Evolutionary conservation across 2,888 invertebrate genomes (phyloP).

Genomic region (Aelia acuminata): DNA sequence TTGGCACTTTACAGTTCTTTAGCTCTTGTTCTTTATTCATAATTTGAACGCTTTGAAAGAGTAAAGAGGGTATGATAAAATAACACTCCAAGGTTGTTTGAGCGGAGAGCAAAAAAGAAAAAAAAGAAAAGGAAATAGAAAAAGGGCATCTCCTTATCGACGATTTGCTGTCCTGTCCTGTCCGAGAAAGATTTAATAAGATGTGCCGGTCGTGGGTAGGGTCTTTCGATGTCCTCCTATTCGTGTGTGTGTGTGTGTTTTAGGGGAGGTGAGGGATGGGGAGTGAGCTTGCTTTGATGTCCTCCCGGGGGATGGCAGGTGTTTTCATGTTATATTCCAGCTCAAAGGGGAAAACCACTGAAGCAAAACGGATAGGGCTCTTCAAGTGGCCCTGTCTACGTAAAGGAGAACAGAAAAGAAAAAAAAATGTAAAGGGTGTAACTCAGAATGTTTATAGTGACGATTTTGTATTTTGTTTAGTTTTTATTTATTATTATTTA

Average conservation of each 20-base stretch:
- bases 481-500: neutral
- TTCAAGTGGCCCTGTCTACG: constrained; percentile 45
- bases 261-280: neutral
- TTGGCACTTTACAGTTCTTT: neutral
- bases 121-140: too few relatives aligned
- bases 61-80: neutral
- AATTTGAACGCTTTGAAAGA: neutral
- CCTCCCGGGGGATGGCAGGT: constrained; percentile 44
- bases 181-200: constrained; percentile 49
- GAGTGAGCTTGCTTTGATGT: constrained; percentile 33
- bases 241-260: constrained; percentile 1
- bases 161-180: constrained; percentile 10
- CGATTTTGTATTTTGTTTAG: neutral
- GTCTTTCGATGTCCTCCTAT: neutral
- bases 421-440: constrained; percentile 37
- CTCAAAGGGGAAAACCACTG: constrained; percentile 48
- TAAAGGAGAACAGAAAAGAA: constrained; percentile 19
- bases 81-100: neutral
- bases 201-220: constrained; percentile 8
- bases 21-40: neutral
- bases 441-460: constrained; percentile 25
- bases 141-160: constrained; percentile 5
- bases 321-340: constrained; percentile 55
- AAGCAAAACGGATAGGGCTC: constrained; percentile 40
- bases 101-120: neutral